Conservation (phyloP, 2,797 vertebrate species). For the Euthynnus affinis region DNA sequence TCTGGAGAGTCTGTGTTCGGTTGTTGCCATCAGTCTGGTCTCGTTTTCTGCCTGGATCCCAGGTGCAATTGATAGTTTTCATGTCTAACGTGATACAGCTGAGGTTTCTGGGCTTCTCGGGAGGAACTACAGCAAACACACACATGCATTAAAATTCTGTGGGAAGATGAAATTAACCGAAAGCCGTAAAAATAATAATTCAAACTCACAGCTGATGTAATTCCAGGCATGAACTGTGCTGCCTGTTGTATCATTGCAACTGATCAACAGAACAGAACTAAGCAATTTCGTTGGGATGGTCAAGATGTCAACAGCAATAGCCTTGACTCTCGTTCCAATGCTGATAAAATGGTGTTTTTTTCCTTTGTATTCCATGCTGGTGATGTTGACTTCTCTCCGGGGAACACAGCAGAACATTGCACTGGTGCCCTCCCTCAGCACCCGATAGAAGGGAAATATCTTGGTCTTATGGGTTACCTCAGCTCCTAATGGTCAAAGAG, state of each 20-base stretch:
- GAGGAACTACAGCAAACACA: constrained; percentile 64
- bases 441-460: constrained; percentile 52
- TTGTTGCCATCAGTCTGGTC: accelerated
- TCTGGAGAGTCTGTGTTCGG: constrained; percentile 57
- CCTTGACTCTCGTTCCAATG: constrained; percentile 61
- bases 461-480: accelerated
- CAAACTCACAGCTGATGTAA: constrained; percentile 72
- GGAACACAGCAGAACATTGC: constrained; percentile 77
- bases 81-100: constrained; percentile 71
- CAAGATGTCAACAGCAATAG: constrained; percentile 64
- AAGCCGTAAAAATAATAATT: neutral
- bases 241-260: constrained; percentile 24
- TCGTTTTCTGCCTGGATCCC: constrained; percentile 55
- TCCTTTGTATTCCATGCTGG: constrained; percentile 28
- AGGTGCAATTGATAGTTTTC: constrained; percentile 62
- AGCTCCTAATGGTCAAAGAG: constrained; percentile 47
- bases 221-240: accelerated
- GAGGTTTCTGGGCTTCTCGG: constrained; percentile 74
- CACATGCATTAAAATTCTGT: neutral
- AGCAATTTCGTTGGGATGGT: constrained; percentile 27
- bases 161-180: neutral
- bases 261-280: constrained; percentile 23
- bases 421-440: constrained; percentile 65
- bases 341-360: constrained; percentile 10
- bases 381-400: constrained; percentile 46